These are phyloP conservation scores for Temnothorax unifasciatus DNA, from an alignment of 2,888 invertebrate genomes.

Conservation along the genomic window DNA sequence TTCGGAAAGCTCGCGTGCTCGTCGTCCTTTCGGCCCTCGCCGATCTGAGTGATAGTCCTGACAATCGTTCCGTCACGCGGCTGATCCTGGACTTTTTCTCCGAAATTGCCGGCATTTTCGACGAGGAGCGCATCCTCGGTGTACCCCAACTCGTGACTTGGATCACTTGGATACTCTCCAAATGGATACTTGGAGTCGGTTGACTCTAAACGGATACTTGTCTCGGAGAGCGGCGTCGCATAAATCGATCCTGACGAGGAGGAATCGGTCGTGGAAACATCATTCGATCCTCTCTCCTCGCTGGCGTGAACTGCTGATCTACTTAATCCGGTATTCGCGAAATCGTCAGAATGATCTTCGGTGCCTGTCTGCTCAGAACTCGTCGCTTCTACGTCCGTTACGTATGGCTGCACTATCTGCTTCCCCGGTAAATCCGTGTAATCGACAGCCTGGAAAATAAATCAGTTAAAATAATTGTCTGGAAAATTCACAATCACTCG, in stretches of 20 bases:
- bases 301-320: constrained; percentile 9
- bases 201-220: constrained; percentile 16
- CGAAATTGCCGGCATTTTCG: constrained; percentile 55
- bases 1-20: background rate
- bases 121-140: constrained; percentile 9
- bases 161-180: constrained; percentile 7
- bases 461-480: background rate
- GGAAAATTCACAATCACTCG: background rate
- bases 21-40: background rate
- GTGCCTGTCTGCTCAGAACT: background rate
- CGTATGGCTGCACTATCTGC: constrained; percentile 61
- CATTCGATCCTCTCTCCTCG: constrained; percentile 44
- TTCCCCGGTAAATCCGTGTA: constrained; percentile 5
- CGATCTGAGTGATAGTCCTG: background rate
- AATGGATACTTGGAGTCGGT: background rate
- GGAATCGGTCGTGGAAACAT: constrained; percentile 32
- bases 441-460: constrained; percentile 55
- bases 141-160: constrained; percentile 14
- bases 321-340: constrained; percentile 7
- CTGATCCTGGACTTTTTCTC: constrained; percentile 50
- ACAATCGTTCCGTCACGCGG: background rate
- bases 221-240: constrained; percentile 25
- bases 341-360: background rate
- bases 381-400: background rate
- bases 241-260: constrained; percentile 34